These are phyloP conservation scores for Sylvia atricapilla DNA, from an alignment of 2,113 vertebrate species.

Conservation along the genomic window DNA sequence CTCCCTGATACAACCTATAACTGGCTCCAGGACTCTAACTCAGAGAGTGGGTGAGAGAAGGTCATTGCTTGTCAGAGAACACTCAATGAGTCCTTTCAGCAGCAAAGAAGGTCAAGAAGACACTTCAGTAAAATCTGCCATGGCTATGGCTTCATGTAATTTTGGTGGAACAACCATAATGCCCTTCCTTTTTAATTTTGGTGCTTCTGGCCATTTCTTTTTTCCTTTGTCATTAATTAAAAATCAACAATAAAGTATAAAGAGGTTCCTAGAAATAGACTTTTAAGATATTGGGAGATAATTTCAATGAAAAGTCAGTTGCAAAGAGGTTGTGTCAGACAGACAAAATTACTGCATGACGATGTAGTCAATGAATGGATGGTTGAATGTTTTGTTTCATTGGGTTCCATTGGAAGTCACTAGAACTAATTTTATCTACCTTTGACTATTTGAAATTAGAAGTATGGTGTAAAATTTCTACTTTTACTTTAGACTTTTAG, in stretches of 20 bases:
- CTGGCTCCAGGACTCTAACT: background rate
- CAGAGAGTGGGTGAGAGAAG: background rate
- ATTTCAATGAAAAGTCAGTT: background rate
- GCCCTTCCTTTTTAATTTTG: background rate
- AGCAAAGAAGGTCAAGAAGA: background rate
- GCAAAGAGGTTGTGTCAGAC: background rate
- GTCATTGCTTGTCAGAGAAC: background rate
- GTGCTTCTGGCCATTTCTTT: background rate
- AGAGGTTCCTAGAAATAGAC: background rate
- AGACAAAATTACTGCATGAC: background rate
- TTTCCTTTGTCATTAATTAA: background rate
- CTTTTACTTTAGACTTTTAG: background rate
- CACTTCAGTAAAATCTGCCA: background rate
- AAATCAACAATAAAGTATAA: background rate
- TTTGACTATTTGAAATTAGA: background rate
- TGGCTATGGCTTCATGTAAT: background rate
- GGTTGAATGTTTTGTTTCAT: background rate
- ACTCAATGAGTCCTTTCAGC: background rate
- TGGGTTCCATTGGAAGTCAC: background rate
- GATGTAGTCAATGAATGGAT: background rate
- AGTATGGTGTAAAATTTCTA: background rate
- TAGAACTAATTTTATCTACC: background rate
- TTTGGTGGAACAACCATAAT: background rate
- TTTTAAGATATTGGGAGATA: background rate
- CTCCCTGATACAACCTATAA: background rate